Conservation (phyloP, 2,888 invertebrate genomes). For the Hoplodrina ambigua region DNA sequence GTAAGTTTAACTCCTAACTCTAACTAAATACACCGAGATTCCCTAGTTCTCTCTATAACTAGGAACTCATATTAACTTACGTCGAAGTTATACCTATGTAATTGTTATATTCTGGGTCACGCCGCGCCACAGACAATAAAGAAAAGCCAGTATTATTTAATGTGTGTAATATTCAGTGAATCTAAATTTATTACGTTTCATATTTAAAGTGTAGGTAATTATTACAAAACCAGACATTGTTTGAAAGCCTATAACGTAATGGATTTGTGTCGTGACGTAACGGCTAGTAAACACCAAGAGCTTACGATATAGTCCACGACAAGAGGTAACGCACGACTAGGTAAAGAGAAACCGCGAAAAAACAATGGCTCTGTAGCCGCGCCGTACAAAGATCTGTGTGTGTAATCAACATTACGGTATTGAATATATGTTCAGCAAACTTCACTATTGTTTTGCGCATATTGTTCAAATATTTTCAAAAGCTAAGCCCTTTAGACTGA, state of each 20-base stretch:
- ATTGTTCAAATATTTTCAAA: constrained; percentile 47
- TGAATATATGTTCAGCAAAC: constrained; percentile 52
- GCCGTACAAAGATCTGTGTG: constrained; percentile 56
- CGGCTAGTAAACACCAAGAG: constrained; percentile 30
- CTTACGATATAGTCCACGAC: constrained; percentile 49
- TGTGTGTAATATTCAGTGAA: constrained; percentile 60
- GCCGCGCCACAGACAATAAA: constrained; percentile 56
- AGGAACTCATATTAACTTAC: constrained; percentile 44
- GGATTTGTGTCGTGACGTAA: constrained; percentile 52
- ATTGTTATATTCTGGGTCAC: constrained; percentile 59
- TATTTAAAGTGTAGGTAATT: constrained; percentile 54
- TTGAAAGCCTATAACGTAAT: constrained; percentile 62
- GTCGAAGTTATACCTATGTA: constrained; percentile 44
- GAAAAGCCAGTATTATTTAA: constrained; percentile 57
- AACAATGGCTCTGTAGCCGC: constrained; percentile 62
- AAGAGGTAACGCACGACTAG: constrained; percentile 66
- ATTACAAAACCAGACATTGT: constrained; percentile 68
- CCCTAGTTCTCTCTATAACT: constrained; percentile 24
- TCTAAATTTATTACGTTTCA: constrained; percentile 63
- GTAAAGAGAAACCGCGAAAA: constrained; percentile 67
- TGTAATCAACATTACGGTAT: constrained; percentile 51
- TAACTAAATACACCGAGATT: constrained; percentile 20
- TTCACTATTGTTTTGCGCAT: constrained; percentile 36
- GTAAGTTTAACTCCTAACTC: constrained; percentile 70
- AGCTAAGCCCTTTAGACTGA: constrained; percentile 49